Base-by-base conservation (phyloP, 2,113 vertebrate species). In the Genyomyrus donnyi region DNA sequence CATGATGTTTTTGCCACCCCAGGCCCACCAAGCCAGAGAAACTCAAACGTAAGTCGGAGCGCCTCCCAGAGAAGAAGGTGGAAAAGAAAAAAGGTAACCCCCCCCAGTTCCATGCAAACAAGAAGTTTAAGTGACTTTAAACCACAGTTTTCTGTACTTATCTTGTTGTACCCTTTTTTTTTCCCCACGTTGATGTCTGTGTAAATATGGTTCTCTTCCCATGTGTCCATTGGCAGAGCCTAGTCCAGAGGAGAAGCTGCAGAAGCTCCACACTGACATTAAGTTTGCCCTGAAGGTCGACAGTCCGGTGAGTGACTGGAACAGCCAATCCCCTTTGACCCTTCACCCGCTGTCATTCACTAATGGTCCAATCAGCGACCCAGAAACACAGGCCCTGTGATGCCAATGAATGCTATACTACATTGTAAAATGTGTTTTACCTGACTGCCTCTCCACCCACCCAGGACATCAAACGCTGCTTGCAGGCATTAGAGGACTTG, bases 261-360 rank as follows among this genome's bases (percentile, higher is more conserved):
- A 99, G 94, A 99, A 99, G 89, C 96, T 99, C 21, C 98, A 99
- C 95, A 98, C 97, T 0, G 98, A 99, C 91, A 97, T 99, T 92
- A 99, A 99, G 93, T 99, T 98, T 93, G 97, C 98, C 42, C 95
- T 99, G 85, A 99, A 99, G 93, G 98, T 99, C 5, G 98, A 99
- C 94, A 99, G 96, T 92, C 98, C 98, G 70, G 98, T 99, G 92
- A 96, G 97, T 93, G 5, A 50, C 74, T 1, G 8, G 0, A 24
- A 52, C 35, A 21, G 27, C 66, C 35, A 80, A 70, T 70, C 24
- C 8, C 11, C 31, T 88, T 62, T 58, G 35, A 15, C 58, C 46
- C 42, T 48, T 45, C 19, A 27, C 87, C 46, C 5, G 3, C 70
- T 66, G 88, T 21, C 87, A 5, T 31, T 11, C 83, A 27, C 52